phyloP scores from a whole-genome alignment of 2,797 vertebrate species.

The Pelobates cultripes region DNA sequence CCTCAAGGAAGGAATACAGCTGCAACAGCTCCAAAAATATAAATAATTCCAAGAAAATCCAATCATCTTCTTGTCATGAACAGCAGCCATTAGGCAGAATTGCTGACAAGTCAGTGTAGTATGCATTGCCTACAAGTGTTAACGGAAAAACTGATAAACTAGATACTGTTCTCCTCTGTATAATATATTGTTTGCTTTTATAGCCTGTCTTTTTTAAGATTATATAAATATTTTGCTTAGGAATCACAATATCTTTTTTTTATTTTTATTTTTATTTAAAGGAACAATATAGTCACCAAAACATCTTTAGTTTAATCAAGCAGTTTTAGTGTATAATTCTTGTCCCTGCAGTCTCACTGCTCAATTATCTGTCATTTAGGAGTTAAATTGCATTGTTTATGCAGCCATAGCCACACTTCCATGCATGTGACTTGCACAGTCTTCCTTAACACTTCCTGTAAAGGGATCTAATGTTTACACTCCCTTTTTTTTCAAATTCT shows the following conservation, averaged over 20 bases:
- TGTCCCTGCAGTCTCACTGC: too few relatives aligned
- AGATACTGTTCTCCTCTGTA: neutral
- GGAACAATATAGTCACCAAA: too few relatives aligned
- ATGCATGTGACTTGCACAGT: too few relatives aligned
- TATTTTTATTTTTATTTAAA: neutral
- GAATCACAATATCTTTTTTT: neutral
- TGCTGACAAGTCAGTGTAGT: constrained; percentile 17
- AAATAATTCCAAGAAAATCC: constrained; percentile 12
- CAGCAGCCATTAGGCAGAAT: constrained; percentile 25
- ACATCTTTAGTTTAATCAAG: too few relatives aligned
- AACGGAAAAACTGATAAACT: neutral
- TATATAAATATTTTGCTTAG: neutral
- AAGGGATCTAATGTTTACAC: too few relatives aligned
- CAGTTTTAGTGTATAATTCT: too few relatives aligned
- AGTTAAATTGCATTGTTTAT: too few relatives aligned
- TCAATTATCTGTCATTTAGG: too few relatives aligned
- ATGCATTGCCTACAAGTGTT: neutral
- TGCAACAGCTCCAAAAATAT: constrained; percentile 14
- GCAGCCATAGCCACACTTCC: too few relatives aligned
- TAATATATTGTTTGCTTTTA: neutral
- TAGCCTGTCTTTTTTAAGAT: neutral
- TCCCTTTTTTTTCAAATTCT: too few relatives aligned
- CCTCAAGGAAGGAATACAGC: constrained; percentile 8
- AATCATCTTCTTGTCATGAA: constrained; percentile 24
- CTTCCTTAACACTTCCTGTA: too few relatives aligned